Evolutionary conservation across 2,113 vertebrate genomes (phyloP), one percentile per base, ranked within the genome.

Genomic region (Etia nguti): DNA sequence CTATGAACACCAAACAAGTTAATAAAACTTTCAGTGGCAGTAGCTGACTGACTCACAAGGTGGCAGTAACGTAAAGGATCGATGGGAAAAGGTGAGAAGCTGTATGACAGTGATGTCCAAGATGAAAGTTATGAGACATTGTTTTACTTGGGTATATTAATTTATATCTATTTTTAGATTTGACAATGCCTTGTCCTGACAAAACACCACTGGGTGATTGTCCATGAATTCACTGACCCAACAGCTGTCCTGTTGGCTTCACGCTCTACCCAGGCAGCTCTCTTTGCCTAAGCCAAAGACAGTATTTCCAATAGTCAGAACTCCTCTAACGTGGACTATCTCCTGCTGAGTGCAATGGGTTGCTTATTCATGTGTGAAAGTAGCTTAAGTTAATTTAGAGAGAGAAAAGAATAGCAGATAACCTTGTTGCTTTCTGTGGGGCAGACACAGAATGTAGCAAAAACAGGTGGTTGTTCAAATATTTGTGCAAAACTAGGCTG

Each of bases 391-490:
- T 48, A 31, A 20, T 31, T 77, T 50, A n/a, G 16, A 31, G 16
- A 41, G 20, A 68, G 62, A 9, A 13, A 1, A 4, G 11, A 31
- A 75, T 18, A 0, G 68, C 10, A 29, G 18, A 29, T 18, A 50
- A 50, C 10, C 43, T 13, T n/a, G 46, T n/a, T 18, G 43, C 70
- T 52, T 20, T 50, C 73, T 77, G 43, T 20, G 16, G 10, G 46
- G 0, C 46, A 29, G 24, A 50, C 0, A 2, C 4, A 48, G 15
- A 31, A 29, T 31, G 16, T 20, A 46, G 24, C 43, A 12, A 29
- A 75, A 77, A 31, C 6, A 77, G 43, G 24, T 31, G 46, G 73
- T 13, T n/a, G 46, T 52, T 77, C 73, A 77, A 50, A 77, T 31
- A 77, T 77, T n/a, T 77, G 16, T 34, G 43, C 52, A n/a, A 34